Evolutionary conservation across 1,140 invertebrate species (phyloP).

Genomic region (Euura lappo): DNA sequence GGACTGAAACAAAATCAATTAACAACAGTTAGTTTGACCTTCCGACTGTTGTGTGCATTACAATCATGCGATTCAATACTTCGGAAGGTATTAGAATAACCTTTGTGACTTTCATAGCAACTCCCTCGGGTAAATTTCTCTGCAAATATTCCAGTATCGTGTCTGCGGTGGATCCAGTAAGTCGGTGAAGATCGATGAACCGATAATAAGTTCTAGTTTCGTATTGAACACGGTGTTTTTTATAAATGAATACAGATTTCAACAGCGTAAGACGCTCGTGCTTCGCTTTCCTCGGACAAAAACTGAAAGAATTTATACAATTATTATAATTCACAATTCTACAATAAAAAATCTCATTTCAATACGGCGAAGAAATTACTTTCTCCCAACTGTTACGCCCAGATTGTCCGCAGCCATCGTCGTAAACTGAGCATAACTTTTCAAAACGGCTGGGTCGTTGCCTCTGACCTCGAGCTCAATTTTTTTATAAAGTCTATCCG

Average conservation of each 20-base stretch:
- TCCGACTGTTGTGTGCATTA: slow-evolving; percentile 20
- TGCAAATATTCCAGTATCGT: slow-evolving; percentile 97
- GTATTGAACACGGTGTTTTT: slow-evolving; percentile 96
- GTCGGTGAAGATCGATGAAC: slow-evolving; percentile 79
- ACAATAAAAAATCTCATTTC: background rate
- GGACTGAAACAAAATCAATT: background rate
- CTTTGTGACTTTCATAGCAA: slow-evolving; percentile 93
- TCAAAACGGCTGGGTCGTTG: slow-evolving; percentile 84
- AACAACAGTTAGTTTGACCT: slow-evolving; percentile 9
- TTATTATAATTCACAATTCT: slow-evolving; percentile 19
- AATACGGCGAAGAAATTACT: slow-evolving; percentile 59
- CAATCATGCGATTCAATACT: background rate
- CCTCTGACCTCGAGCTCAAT: slow-evolving; percentile 88
- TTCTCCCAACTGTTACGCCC: slow-evolving; percentile 75
- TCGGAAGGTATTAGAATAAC: slow-evolving; percentile 50
- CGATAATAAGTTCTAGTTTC: slow-evolving; percentile 93
- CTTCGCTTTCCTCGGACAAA: slow-evolving; percentile 72
- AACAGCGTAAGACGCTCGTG: slow-evolving; percentile 82
- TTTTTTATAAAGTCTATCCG: slow-evolving; percentile 81
- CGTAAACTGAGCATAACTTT: slow-evolving; percentile 89
- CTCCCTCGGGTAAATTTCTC: slow-evolving; percentile 96
- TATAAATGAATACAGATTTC: slow-evolving; percentile 89
- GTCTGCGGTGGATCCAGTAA: slow-evolving; percentile 95
- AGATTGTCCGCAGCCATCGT: slow-evolving; percentile 79
- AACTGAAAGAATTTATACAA: slow-evolving; percentile 62